These are phyloP conservation scores for Euproctis similis DNA, from an alignment of 2,888 invertebrate genomes.

Conservation along the genomic window DNA sequence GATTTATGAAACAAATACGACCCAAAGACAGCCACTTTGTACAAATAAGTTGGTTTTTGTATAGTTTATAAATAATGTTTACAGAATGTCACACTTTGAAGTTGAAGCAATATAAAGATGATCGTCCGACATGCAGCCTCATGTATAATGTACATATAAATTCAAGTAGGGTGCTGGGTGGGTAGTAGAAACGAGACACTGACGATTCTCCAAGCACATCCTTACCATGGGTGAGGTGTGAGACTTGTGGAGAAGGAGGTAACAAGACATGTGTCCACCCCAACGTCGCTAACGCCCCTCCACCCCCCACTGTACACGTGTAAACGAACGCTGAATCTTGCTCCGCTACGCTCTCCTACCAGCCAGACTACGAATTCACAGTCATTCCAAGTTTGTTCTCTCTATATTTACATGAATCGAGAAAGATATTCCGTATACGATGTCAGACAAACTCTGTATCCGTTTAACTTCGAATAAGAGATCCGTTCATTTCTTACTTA, in stretches of 20 bases:
- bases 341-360: slow-evolving; percentile 38
- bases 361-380: slow-evolving; percentile 45
- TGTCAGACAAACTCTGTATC: slow-evolving; percentile 43
- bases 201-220: slow-evolving; percentile 43
- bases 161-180: slow-evolving; percentile 41
- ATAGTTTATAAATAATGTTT: too few species aligned
- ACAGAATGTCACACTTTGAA: slow-evolving; percentile 33
- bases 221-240: slow-evolving; percentile 42
- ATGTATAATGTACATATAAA: slow-evolving; percentile 72
- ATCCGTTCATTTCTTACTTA: slow-evolving; percentile 24
- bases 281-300: slow-evolving; percentile 42
- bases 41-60: too few species aligned
- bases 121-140: slow-evolving; percentile 58
- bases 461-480: slow-evolving; percentile 28
- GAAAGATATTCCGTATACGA: slow-evolving; percentile 49
- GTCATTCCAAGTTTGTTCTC: slow-evolving; percentile 54
- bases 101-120: slow-evolving; percentile 59
- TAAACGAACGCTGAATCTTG: slow-evolving; percentile 50
- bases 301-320: slow-evolving; percentile 47
- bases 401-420: slow-evolving; percentile 59
- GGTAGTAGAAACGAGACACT: slow-evolving; percentile 30
- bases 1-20: too few species aligned
- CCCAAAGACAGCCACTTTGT: too few species aligned
- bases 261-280: slow-evolving; percentile 41
- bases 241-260: slow-evolving; percentile 17